Evolutionary conservation across 2,113 vertebrate species (phyloP), one percentile per base, ranked within the genome.

Genomic region (Bathybates hornii): DNA sequence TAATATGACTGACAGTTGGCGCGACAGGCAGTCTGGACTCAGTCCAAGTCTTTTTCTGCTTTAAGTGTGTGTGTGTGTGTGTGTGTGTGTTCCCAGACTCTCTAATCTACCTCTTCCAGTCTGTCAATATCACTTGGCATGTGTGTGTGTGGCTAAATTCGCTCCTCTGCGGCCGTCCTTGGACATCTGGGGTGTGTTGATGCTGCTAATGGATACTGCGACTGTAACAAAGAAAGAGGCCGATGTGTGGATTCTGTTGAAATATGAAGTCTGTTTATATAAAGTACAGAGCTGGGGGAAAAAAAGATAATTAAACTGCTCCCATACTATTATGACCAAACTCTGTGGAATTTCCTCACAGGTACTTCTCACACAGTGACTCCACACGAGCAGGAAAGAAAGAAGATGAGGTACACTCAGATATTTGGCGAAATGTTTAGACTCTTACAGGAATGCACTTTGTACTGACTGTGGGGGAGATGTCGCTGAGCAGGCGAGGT

Each of bases 1-100:
- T 95, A 91, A 96, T 92, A 90, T 91, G 90, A 95, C 89, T 92
- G 94, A 94, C 93, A 95, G 90, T 92, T 93, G 93, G 94, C 85
- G 71, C 34, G 29, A 71, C 78, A 82, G 80, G 59, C 73, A 63
- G 63, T 63, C 83, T 94, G 94, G 92, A 94, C 81, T 9, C 21
- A 14, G 53, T 82, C 94, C 91, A 95, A 93, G 73, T 80, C 83
- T 81, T 85, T 81, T 83, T 79, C 52, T 76, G 63, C 68, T 82
- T 66, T 66, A 36, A 36, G 85, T 87, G 87, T 86, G 82, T 85
- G 87, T 87, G 87, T 21, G 52, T 53, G 19, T 10, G 19, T 53
- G 84, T 87, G 82, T 87, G 80, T 87, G 87, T 87, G 86, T 76
- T 82, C 45, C 81, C 12, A 71, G 82, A 86, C 54, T 81, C 78